A percentile compares a stretch with the other conserved stretches of the same genome.
These are phyloP conservation scores for Idaea aversata DNA, from an alignment of 2,888 invertebrate genomes.

Conservation along the genomic window DNA sequence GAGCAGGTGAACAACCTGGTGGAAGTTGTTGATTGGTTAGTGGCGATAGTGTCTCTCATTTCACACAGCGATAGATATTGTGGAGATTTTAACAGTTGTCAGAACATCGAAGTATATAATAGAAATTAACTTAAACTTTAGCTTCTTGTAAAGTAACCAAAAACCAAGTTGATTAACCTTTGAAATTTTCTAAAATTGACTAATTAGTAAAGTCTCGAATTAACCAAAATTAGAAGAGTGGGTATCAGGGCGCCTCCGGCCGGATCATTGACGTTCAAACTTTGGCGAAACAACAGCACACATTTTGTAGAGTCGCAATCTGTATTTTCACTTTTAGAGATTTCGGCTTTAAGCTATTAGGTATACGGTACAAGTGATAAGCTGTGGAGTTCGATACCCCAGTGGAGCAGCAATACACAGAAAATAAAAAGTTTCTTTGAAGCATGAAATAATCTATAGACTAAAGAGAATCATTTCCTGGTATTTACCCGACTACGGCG, in stretches of 20 bases:
- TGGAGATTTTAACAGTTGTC: too few species aligned
- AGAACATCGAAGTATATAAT: not conserved
- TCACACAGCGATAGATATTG: too few species aligned
- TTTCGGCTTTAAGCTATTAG: slow-evolving; percentile 44
- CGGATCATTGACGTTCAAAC: slow-evolving; percentile 33
- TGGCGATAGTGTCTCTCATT: too few species aligned
- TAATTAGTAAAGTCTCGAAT: not conserved
- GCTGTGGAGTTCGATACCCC: slow-evolving; percentile 11
- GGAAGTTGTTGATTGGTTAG: too few species aligned
- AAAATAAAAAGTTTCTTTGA: too few species aligned
- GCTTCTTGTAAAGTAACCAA: not conserved
- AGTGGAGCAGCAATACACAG: not conserved
- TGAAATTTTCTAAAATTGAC: not conserved
- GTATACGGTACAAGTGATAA: slow-evolving; percentile 18
- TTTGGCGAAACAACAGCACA: slow-evolving; percentile 38
- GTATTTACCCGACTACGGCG: too few species aligned
- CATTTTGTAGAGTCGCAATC: slow-evolving; percentile 48
- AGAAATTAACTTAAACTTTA: not conserved
- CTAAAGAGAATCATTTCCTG: too few species aligned
- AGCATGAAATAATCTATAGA: too few species aligned
- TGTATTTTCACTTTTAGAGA: slow-evolving; percentile 53
- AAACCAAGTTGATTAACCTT: not conserved
- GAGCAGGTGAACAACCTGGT: too few species aligned
- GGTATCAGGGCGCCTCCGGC: not conserved
- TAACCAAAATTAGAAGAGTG: not conserved